Conservation (phyloP, 1,140 invertebrate species). For the Thaumetopoea pityocampa region DNA sequence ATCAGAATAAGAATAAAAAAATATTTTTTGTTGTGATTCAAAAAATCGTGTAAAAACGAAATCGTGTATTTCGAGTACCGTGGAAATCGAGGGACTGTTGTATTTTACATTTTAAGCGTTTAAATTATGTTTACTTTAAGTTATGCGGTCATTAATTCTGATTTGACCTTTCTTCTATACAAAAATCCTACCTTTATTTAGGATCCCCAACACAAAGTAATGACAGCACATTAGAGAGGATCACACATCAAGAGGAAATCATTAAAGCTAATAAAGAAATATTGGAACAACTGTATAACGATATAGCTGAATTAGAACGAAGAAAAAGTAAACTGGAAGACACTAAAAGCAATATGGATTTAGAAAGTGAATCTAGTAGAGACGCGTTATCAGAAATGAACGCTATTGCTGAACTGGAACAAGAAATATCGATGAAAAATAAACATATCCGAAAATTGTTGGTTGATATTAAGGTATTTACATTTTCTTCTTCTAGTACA, state of each 20-base stretch:
- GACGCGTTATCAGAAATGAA: conserved; percentile 65
- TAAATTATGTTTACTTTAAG: too few relatives aligned
- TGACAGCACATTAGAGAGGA: conserved; percentile 58
- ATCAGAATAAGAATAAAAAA: too few relatives aligned
- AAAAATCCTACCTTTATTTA: too few relatives aligned
- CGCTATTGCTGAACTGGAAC: conserved; percentile 69
- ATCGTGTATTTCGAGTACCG: too few relatives aligned
- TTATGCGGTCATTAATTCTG: too few relatives aligned
- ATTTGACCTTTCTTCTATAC: too few relatives aligned
- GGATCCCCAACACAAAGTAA: conserved; percentile 38
- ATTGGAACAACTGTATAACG: conserved; percentile 72
- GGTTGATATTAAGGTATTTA: conserved; percentile 78
- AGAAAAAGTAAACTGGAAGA: conserved; percentile 70
- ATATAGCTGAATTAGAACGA: conserved; percentile 72
- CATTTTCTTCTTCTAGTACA: too few relatives aligned
- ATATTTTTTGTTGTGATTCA: too few relatives aligned
- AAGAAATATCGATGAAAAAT: conserved; percentile 78
- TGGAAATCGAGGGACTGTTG: too few relatives aligned
- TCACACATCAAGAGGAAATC: conserved; percentile 67
- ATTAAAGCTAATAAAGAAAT: conserved; percentile 69
- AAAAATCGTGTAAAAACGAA: too few relatives aligned
- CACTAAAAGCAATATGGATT: conserved; percentile 28
- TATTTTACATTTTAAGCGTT: too few relatives aligned
- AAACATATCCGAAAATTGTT: conserved; percentile 81
- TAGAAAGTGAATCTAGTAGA: conserved; percentile 73